phyloP scores from a whole-genome alignment of 2,113 vertebrate species.

The Chionis minor region DNA sequence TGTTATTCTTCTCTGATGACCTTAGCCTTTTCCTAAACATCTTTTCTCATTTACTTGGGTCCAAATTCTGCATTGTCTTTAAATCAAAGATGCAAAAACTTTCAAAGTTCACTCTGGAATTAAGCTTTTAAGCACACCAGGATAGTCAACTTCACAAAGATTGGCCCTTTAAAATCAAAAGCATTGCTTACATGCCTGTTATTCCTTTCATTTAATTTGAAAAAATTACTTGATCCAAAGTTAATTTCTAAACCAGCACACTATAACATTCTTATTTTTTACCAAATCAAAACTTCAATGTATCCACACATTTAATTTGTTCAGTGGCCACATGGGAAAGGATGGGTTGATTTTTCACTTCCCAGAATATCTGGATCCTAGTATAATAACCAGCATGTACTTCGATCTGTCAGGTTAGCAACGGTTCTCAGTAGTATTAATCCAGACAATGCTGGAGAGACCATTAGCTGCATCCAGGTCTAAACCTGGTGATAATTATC shows the following conservation, averaged over 20 bases:
- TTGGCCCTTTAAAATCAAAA: not conserved
- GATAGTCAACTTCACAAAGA: not conserved
- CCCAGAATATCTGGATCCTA: not conserved
- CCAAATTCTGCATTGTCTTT: not conserved
- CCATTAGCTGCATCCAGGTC: not conserved
- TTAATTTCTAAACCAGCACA: not conserved
- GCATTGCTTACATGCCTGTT: not conserved
- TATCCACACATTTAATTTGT: not conserved
- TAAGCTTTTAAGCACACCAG: not conserved
- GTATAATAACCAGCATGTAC: not conserved
- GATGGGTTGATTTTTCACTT: not conserved
- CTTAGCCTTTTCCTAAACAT: not conserved
- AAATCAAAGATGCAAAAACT: not conserved
- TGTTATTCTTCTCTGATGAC: not conserved
- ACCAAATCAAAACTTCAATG: not conserved
- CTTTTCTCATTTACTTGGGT: not conserved
- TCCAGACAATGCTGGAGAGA: not conserved
- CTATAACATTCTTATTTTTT: not conserved
- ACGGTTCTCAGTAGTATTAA: not conserved
- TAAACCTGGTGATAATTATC: not conserved
- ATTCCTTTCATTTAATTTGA: not conserved
- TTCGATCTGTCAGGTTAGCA: not conserved
- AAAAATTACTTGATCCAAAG: not conserved
- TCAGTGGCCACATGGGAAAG: not conserved
- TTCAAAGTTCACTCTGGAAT: not conserved